Evolutionary conservation across 2,888 invertebrate genomes (phyloP).

Genomic region (Acrobasis suavella): DNA sequence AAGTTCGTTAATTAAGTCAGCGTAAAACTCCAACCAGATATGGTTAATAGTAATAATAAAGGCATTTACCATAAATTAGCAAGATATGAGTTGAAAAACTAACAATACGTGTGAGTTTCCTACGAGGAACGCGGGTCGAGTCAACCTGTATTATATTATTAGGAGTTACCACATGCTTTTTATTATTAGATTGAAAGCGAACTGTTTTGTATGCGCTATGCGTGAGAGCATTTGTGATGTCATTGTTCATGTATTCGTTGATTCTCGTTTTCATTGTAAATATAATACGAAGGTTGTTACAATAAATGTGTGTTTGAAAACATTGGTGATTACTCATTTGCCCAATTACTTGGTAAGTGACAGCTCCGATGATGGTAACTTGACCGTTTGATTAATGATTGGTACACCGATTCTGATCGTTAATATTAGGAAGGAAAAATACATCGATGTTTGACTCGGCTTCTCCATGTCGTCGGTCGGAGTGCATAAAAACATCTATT

Average conservation of each 20-base stretch:
- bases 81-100: slow-evolving; percentile 20
- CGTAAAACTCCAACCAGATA: background rate
- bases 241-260: background rate
- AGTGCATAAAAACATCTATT: too few relatives aligned
- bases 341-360: slow-evolving; percentile 2
- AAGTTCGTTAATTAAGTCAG: background rate
- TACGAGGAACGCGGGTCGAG: background rate
- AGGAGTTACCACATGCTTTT: slow-evolving; percentile 5
- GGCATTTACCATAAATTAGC: slow-evolving; percentile 13
- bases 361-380: background rate
- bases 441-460: background rate
- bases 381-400: background rate
- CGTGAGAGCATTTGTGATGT: slow-evolving; percentile 2
- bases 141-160: background rate
- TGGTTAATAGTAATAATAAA: background rate
- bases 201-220: slow-evolving; percentile 12
- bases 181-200: slow-evolving; percentile 6
- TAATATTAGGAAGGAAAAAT: background rate
- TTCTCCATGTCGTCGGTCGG: too few relatives aligned
- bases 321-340: background rate
- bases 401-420: background rate
- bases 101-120: slow-evolving; percentile 7
- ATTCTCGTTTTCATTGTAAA: background rate
- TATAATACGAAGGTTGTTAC: background rate
- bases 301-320: background rate